Percentiles rank a stretch among this genome's conserved stretches.
Evolutionary conservation across 2,113 vertebrate species (phyloP).

Genomic region (Xenopus laevis): DNA sequence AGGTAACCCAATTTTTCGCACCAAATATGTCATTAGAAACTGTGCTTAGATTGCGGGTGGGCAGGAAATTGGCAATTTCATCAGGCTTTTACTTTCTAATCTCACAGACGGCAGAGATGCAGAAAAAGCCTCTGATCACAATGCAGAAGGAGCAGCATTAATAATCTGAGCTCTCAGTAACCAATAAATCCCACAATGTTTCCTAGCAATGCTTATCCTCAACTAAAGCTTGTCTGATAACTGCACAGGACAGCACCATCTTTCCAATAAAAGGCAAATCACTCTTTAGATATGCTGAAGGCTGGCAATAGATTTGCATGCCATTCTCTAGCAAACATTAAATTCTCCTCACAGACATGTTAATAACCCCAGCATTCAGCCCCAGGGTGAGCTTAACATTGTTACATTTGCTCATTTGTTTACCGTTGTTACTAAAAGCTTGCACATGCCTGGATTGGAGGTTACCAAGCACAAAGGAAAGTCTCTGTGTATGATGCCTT

Average conservation of each 20-base stretch:
- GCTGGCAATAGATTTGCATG: constrained; percentile 28
- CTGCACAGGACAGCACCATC: not conserved
- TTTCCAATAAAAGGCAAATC: constrained; percentile 30
- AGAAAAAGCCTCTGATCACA: constrained; percentile 11
- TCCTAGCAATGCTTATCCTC: constrained; percentile 23
- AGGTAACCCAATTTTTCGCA: not conserved
- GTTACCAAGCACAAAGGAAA: not conserved
- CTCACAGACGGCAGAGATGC: constrained; percentile 15
- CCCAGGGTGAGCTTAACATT: constrained; percentile 18
- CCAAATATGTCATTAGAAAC: constrained; percentile 19
- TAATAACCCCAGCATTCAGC: constrained; percentile 26
- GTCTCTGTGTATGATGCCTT: not conserved
- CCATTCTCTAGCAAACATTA: constrained; percentile 14
- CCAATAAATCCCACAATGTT: constrained; percentile 32
- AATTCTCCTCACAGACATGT: constrained; percentile 25
- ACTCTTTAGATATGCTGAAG: constrained; percentile 14
- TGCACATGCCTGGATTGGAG: not conserved
- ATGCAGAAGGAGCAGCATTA: constrained; percentile 29
- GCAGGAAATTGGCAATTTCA: constrained; percentile 35
- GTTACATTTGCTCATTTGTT: constrained; percentile 13
- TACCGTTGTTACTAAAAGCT: not conserved
- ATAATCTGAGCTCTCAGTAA: constrained; percentile 20
- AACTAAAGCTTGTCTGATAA: constrained; percentile 28
- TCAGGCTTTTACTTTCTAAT: constrained; percentile 18
- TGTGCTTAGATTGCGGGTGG: constrained; percentile 3